Evolutionary conservation across 2,113 vertebrate species (phyloP), one percentile per base, ranked within the genome.

Genomic region (Oxyura jamaicensis): DNA sequence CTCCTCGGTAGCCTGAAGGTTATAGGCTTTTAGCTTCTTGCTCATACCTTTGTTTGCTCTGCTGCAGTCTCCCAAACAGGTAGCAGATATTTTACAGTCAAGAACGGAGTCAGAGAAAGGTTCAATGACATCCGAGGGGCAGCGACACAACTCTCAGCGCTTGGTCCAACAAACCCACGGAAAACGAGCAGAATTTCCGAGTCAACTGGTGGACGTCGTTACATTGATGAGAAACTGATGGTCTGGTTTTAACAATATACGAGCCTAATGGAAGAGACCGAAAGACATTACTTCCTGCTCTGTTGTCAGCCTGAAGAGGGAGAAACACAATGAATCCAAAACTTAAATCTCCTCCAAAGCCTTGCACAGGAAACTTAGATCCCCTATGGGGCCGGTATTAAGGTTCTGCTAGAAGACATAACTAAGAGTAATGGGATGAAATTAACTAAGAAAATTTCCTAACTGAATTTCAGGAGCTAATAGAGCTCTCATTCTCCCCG

Each of bases 361-460:
- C 88, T 95, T 26, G 81, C 80, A 94, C 96, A 96, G 96, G 95
- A 97, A 96, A 96, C 96, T 95, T 79, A 84, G 88, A 93, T 95
- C 92, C 91, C 96, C 96, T 86, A 15, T 60, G 96, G 96, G 93
- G 95, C 88, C 0, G 4, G 90, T 84, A 96, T 96, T 94, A 96
- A 92, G 96, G 93, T 82, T 96, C 95, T 96, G 95, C 95, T 93
- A 90, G 92, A 94, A 94, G 92, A 90, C 92, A 72, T 96, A 95
- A 97, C 96, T 92, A 96, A 97, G 96, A 97, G 95, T 97, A 97
- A 96, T 96, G 96, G 96, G 95, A 90, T 96, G 16, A 95, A 96
- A 97, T 96, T 96, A 96, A 96, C 83, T 94, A 91, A 93, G 90
- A 97, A 97, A 97, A 96, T 96, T 94, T 95, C 96, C 95, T 97